These are phyloP conservation scores for Operophtera brumata DNA, from an alignment of 2,888 invertebrate genomes.

Conservation along the genomic window DNA sequence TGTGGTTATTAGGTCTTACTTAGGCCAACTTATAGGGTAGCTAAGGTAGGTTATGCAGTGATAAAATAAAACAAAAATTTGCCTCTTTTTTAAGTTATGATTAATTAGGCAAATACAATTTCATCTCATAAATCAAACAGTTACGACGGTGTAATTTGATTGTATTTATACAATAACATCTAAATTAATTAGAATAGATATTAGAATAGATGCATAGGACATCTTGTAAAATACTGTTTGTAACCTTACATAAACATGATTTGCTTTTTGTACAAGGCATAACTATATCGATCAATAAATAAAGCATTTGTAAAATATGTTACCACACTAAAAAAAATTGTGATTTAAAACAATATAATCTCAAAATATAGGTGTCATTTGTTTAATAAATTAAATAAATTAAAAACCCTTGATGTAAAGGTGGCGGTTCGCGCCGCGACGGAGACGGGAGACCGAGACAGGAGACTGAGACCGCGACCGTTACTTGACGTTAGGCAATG, in stretches of 20 bases:
- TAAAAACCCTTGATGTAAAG: slow-evolving; percentile 2
- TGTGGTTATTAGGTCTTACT: no score
- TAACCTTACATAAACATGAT: slow-evolving; percentile 3
- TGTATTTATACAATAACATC: neutral
- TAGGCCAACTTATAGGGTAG: no score
- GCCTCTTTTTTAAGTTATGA: no score
- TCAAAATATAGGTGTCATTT: slow-evolving; percentile 12
- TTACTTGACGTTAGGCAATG: no score
- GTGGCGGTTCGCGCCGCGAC: no score
- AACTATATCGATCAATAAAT: neutral
- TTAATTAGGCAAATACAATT: no score
- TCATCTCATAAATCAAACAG: neutral
- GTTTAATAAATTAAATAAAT: slow-evolving; percentile 16
- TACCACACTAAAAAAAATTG: neutral
- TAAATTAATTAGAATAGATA: neutral
- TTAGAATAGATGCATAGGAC: slow-evolving; percentile 1
- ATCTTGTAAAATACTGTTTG: slow-evolving; percentile 20
- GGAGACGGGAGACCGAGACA: no score
- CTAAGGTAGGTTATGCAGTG: no score
- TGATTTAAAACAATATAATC: slow-evolving; percentile 13
- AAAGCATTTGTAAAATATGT: neutral
- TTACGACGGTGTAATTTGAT: neutral
- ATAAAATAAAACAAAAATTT: no score
- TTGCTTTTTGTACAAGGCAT: neutral
- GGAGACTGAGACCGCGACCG: no score